A percentile compares a stretch with the other conserved stretches of the same genome.
Evolutionary conservation across 2,888 invertebrate genomes (phyloP).

Genomic region (Drosophila pseudotakahashii): DNA sequence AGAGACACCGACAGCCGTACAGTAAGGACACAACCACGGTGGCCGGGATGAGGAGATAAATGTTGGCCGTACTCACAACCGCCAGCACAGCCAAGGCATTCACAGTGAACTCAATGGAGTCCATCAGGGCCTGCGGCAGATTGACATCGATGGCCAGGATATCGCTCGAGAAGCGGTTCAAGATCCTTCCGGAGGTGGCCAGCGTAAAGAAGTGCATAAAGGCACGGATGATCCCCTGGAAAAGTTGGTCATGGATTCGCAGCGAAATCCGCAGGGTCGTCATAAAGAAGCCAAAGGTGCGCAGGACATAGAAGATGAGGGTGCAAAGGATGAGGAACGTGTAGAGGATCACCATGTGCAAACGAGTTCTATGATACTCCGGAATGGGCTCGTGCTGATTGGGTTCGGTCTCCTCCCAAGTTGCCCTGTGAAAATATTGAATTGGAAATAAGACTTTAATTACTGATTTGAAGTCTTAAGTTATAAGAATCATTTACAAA

Average conservation of each 20-base stretch:
- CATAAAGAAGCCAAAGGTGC: conserved; percentile 88
- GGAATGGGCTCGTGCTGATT: conserved; percentile 53
- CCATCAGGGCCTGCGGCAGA: conserved; percentile 86
- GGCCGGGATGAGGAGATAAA: conserved; percentile 87
- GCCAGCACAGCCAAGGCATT: conserved; percentile 85
- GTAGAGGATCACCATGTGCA: conserved; percentile 76
- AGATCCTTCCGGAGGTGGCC: conserved; percentile 87
- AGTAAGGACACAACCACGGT: conserved; percentile 86
- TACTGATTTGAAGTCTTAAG: not conserved
- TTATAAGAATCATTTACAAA: not conserved
- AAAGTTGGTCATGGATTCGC: conserved; percentile 91
- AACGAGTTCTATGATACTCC: conserved; percentile 62
- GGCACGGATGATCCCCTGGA: conserved; percentile 89
- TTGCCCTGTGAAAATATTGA: conserved; percentile 72
- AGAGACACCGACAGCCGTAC: conserved; percentile 85
- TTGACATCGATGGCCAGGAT: conserved; percentile 87
- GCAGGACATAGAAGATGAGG: conserved; percentile 86
- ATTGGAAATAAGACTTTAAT: no score
- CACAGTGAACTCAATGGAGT: conserved; percentile 85
- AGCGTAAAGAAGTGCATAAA: conserved; percentile 91
- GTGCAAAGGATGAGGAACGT: conserved; percentile 74
- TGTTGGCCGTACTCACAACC: conserved; percentile 88
- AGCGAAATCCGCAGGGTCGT: conserved; percentile 91
- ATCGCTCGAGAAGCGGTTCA: conserved; percentile 92
- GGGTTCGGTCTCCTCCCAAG: conserved; percentile 82